Evolutionary conservation across 1,140 invertebrate genomes (phyloP).

Genomic region (Drosophila kurseongensis): DNA sequence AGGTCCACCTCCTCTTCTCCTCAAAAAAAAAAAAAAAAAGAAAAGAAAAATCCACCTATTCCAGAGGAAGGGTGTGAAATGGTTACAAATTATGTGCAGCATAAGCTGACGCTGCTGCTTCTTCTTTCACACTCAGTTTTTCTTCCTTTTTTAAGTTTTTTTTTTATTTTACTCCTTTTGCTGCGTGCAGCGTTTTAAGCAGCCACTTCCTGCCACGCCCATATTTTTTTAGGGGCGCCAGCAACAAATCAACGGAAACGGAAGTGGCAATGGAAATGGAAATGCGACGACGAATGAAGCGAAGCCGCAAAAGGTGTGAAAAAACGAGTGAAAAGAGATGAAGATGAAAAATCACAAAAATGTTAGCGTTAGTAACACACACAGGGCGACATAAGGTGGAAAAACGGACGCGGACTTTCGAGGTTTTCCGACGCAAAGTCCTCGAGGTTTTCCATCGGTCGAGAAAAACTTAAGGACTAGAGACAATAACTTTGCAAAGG

Average conservation of each 20-base stretch:
- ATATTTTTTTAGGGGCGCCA: slow-evolving; percentile 12
- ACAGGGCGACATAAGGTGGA: slow-evolving; percentile 18
- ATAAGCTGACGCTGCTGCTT: slow-evolving; percentile 31
- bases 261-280: slow-evolving; percentile 82
- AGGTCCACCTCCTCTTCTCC: background rate
- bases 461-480: background rate
- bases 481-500: no score
- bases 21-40: background rate
- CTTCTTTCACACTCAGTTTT: slow-evolving; percentile 8
- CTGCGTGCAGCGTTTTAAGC: slow-evolving; percentile 74
- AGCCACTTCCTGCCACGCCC: slow-evolving; percentile 73
- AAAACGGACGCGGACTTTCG: background rate
- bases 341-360: slow-evolving; percentile 75
- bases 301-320: slow-evolving; percentile 65
- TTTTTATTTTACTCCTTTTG: slow-evolving; percentile 44
- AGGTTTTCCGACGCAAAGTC: slow-evolving; percentile 9
- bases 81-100: slow-evolving; percentile 81
- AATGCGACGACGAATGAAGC: slow-evolving; percentile 70
- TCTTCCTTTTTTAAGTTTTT: slow-evolving; percentile 3
- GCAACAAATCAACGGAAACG: slow-evolving; percentile 80
- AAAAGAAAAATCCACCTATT: slow-evolving; percentile 18
- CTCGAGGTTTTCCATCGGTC: slow-evolving; percentile 4
- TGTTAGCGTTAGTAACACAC: slow-evolving; percentile 50
- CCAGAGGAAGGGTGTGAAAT: slow-evolving; percentile 52
- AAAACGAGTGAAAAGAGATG: slow-evolving; percentile 52